Evolutionary conservation across 2,888 invertebrate species (phyloP).

Genomic region (Harpagoxenus sublaevis): DNA sequence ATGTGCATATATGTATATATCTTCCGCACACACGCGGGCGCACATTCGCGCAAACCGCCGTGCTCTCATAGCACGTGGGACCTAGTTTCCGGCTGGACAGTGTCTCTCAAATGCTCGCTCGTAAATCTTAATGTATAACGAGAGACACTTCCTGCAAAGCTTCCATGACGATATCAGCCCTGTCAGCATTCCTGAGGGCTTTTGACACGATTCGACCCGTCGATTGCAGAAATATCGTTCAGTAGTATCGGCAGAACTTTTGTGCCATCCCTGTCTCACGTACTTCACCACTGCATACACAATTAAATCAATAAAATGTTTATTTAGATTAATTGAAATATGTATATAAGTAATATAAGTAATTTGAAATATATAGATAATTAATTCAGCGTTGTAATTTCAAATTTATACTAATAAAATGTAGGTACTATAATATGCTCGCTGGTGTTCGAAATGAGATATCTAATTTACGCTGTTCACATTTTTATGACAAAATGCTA

Average conservation of each 20-base stretch:
- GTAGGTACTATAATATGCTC: too few relatives aligned
- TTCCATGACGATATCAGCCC: conserved; percentile 66
- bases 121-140: conserved; percentile 80
- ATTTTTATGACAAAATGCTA: conserved; percentile 19
- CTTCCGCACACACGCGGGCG: conserved; percentile 5
- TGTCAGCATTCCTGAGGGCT: conserved; percentile 65
- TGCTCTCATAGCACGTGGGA: conserved; percentile 74
- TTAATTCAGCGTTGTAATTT: too few relatives aligned
- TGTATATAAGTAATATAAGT: not conserved
- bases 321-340: not conserved
- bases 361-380: not conserved
- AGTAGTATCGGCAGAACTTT: not conserved
- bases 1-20: conserved; percentile 61
- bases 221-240: conserved; percentile 61
- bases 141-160: conserved; percentile 63
- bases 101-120: conserved; percentile 80
- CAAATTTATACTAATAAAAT: too few relatives aligned
- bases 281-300: not conserved
- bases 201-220: conserved; percentile 67
- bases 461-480: conserved; percentile 4
- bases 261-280: not conserved
- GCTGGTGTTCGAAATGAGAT: not conserved
- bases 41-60: conserved; percentile 65
- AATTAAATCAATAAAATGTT: conserved; percentile 4
- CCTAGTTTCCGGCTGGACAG: conserved; percentile 81